Evolutionary conservation across 2,113 vertebrate genomes (phyloP).

Genomic region (Sitta europaea): DNA sequence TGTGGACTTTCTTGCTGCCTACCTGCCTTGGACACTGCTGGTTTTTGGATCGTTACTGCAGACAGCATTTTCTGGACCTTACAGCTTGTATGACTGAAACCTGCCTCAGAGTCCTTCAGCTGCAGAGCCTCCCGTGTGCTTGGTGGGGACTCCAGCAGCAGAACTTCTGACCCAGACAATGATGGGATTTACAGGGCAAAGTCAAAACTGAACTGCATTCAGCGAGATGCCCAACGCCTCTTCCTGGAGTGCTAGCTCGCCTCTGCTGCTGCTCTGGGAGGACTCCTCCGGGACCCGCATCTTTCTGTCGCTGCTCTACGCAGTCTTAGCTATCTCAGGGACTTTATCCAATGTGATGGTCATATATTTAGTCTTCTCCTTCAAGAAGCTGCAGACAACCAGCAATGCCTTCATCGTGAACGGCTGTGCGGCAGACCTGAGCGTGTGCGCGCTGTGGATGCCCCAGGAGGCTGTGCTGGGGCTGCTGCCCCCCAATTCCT

Average conservation of each 20-base stretch:
- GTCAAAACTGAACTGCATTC: conserved; percentile 41
- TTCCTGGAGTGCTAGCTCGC: conserved; percentile 67
- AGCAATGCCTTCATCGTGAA: conserved; percentile 89
- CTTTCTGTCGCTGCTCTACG: conserved; percentile 77
- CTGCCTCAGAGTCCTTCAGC: background rate
- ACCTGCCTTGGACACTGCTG: background rate
- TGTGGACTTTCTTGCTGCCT: background rate
- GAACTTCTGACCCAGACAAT: background rate
- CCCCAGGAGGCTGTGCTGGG: conserved; percentile 82
- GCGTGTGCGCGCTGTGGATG: conserved; percentile 88
- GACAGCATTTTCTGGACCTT: background rate
- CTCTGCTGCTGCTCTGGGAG: conserved; percentile 74
- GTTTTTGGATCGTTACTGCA: background rate
- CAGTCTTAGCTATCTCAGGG: conserved; percentile 79
- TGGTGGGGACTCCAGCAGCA: background rate
- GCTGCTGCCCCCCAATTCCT: conserved; percentile 69
- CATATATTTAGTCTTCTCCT: conserved; percentile 83
- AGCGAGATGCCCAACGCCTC: conserved; percentile 78
- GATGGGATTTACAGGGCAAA: conserved; percentile 50
- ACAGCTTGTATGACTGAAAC: background rate
- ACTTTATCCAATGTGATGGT: conserved; percentile 84
- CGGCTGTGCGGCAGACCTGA: conserved; percentile 82
- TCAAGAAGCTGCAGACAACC: conserved; percentile 85
- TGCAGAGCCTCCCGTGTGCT: background rate
- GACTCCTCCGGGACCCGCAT: conserved; percentile 74